Conservation (phyloP, 53 echinoderm and acorn worm species). For the Echinarachnius parma region DNA sequence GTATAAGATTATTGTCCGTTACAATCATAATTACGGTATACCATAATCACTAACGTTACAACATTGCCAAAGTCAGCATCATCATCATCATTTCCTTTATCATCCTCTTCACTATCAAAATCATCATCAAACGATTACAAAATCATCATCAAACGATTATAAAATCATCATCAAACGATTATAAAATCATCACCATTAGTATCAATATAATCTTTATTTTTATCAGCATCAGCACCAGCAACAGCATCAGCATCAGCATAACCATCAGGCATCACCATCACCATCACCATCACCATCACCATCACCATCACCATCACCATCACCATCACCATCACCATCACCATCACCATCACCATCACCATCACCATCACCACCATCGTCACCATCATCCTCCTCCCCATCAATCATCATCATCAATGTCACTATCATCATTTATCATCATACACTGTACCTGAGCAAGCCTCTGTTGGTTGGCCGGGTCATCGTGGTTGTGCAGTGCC, state of each 20-base stretch:
- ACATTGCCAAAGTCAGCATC: too few relatives aligned
- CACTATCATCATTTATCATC: too few relatives aligned
- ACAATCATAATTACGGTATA: too few relatives aligned
- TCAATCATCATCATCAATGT: too few relatives aligned
- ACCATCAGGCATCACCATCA: not conserved
- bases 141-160: too few relatives aligned
- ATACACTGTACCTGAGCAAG: slow-evolving; percentile 96
- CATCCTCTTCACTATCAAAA: too few relatives aligned
- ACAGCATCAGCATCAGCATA: not conserved
- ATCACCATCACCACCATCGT: not conserved
- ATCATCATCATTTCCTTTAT: too few relatives aligned
- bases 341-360: not conserved
- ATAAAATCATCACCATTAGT: too few relatives aligned
- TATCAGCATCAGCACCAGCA: not conserved
- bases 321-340: not conserved
- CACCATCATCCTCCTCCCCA: not conserved
- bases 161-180: too few relatives aligned
- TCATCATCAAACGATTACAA: too few relatives aligned
- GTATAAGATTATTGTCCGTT: too few relatives aligned
- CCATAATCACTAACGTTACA: too few relatives aligned
- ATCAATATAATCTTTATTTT: not conserved
- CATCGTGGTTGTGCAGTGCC: slow-evolving; percentile 77
- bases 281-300: not conserved
- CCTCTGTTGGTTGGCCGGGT: slow-evolving; percentile 83
- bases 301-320: not conserved